phyloP scores from a whole-genome alignment of 2,113 vertebrate genomes.

The Tor tambroides region DNA sequence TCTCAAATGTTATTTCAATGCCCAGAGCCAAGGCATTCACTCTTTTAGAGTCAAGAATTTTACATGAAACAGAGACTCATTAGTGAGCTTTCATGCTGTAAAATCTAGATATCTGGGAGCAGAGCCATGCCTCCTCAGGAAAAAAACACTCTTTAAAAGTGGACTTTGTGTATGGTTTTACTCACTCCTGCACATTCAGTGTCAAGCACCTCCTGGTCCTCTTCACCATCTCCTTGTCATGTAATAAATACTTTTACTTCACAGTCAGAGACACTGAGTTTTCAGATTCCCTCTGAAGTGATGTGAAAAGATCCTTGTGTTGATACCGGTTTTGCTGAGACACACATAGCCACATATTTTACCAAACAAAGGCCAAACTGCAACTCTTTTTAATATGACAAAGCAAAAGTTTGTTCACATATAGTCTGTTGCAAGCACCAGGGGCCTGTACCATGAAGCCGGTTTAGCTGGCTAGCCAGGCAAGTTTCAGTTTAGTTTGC shows the following conservation, averaged over 20 bases:
- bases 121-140: background rate
- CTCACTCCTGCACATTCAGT: background rate
- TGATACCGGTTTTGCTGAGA: background rate
- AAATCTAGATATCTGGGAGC: constrained; percentile 14
- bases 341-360: background rate
- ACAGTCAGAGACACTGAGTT: background rate
- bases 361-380: background rate
- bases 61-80: constrained; percentile 15
- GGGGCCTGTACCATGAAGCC: too few relatives aligned
- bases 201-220: constrained; percentile 2
- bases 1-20: background rate
- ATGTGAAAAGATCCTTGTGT: background rate
- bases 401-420: background rate
- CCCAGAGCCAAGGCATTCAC: background rate
- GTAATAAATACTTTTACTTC: constrained; percentile 4
- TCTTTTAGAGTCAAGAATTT: background rate
- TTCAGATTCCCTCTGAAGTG: background rate
- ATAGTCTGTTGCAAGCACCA: too few relatives aligned
- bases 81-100: background rate
- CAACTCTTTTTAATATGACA: background rate
- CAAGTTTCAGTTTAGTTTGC: too few relatives aligned
- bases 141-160: background rate
- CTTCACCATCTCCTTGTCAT: background rate
- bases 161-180: background rate
- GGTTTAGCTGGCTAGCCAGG: too few relatives aligned